These are phyloP conservation scores for Unio pictorum DNA, from an alignment of 2,888 invertebrate species.

Conservation along the genomic window DNA sequence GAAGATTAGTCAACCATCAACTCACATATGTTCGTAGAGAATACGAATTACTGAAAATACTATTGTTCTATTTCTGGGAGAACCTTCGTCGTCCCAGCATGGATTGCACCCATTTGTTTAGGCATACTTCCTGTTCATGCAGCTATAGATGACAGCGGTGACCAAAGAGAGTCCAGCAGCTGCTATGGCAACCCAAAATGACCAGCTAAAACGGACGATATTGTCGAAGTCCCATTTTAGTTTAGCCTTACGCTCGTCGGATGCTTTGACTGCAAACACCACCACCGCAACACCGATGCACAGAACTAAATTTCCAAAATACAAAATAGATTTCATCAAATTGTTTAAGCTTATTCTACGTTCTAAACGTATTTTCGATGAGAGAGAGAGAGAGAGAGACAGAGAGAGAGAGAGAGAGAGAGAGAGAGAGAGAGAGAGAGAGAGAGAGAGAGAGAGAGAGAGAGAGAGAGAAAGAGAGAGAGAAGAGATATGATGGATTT, in stretches of 20 bases:
- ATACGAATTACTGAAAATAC: too few species aligned
- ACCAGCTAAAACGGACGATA: conserved; percentile 49
- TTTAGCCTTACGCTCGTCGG: conserved; percentile 26
- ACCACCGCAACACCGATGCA: conserved; percentile 48
- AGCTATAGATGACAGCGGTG: conserved; percentile 53
- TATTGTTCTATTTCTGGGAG: too few species aligned
- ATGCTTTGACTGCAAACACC: conserved; percentile 53
- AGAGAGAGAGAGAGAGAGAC: conserved; percentile 6
- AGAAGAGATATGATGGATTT: background rate
- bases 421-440: conserved; percentile 7
- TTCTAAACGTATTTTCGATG: background rate
- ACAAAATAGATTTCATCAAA: background rate
- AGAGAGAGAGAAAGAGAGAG: conserved; percentile 4
- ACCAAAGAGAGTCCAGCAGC: conserved; percentile 50
- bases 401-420: conserved; percentile 2
- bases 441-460: conserved; percentile 3
- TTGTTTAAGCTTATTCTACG: background rate
- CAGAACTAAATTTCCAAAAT: conserved; percentile 42
- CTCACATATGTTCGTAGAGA: too few species aligned
- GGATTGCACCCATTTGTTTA: too few species aligned
- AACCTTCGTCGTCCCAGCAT: too few species aligned
- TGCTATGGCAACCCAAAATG: conserved; percentile 55
- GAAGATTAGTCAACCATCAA: too few species aligned
- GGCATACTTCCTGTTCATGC: conserved; percentile 34
- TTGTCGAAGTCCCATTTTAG: conserved; percentile 16